These are phyloP conservation scores for Catharus ustulatus DNA, from an alignment of 2,797 vertebrate species.

Conservation along the genomic window DNA sequence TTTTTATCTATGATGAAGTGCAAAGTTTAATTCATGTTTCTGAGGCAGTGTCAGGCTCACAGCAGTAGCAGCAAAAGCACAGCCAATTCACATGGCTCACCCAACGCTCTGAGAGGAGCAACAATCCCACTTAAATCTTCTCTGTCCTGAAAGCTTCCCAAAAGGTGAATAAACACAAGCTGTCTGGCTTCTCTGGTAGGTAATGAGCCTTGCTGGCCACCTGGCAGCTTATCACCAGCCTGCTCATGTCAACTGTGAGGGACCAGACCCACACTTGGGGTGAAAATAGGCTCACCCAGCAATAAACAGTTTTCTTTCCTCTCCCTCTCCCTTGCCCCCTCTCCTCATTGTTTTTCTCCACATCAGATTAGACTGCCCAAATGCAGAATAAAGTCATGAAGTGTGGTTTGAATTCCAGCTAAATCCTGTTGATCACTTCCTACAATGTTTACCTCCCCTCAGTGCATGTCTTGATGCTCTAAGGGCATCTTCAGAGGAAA, in stretches of 20 bases:
- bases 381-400: background rate
- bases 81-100: accelerated
- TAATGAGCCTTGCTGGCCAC: background rate
- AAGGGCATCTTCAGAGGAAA: background rate
- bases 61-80: background rate
- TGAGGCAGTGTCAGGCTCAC: accelerated
- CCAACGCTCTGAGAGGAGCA: accelerated
- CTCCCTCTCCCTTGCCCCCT: accelerated
- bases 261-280: background rate
- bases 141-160: background rate
- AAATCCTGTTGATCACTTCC: background rate
- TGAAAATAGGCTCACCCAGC: background rate
- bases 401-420: background rate
- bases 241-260: background rate
- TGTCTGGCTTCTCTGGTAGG: background rate
- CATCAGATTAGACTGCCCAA: background rate
- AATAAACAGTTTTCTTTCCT: background rate
- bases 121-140: background rate
- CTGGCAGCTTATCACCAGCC: background rate
- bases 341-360: accelerated
- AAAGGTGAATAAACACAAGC: background rate
- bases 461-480: background rate
- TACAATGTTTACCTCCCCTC: background rate
- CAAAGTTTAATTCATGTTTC: background rate
- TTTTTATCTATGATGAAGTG: background rate